Percentiles rank a stretch among this genome's conserved stretches.
Evolutionary conservation across 2,113 vertebrate genomes (phyloP).

Genomic region (Climacteris rufus): DNA sequence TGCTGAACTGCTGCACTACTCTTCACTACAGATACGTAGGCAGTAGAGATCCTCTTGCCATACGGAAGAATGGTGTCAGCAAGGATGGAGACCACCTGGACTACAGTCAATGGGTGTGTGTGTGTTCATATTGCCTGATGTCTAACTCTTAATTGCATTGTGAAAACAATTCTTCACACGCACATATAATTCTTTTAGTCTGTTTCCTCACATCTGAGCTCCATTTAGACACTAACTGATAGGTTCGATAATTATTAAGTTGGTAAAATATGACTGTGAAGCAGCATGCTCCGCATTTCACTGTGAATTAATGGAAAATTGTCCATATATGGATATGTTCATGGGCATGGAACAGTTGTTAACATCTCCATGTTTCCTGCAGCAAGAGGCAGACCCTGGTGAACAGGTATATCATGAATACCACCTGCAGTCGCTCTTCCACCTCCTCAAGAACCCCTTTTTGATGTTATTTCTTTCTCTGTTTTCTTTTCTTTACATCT

Average conservation of each 20-base stretch:
- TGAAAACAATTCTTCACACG: background rate
- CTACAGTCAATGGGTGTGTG: too few relatives aligned
- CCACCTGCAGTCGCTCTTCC: background rate
- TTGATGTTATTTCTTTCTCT: background rate
- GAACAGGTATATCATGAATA: background rate
- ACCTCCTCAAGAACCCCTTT: background rate
- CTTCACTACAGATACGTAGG: background rate
- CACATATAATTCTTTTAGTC: background rate
- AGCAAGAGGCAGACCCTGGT: background rate
- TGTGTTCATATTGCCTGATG: background rate
- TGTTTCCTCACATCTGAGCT: fast-evolving
- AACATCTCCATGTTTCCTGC: background rate
- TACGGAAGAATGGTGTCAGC: background rate
- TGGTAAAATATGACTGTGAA: background rate
- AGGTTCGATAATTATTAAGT: background rate
- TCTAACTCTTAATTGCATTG: background rate
- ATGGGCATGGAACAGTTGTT: background rate
- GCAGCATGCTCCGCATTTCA: background rate
- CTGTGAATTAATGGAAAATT: background rate
- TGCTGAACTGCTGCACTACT: background rate
- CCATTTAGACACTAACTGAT: background rate
- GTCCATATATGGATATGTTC: background rate
- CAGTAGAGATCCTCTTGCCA: background rate
- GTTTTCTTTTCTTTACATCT: background rate
- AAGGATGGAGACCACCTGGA: background rate